Base-by-base conservation (phyloP, 2,888 invertebrate species). In the Nomada goodeniana region DNA sequence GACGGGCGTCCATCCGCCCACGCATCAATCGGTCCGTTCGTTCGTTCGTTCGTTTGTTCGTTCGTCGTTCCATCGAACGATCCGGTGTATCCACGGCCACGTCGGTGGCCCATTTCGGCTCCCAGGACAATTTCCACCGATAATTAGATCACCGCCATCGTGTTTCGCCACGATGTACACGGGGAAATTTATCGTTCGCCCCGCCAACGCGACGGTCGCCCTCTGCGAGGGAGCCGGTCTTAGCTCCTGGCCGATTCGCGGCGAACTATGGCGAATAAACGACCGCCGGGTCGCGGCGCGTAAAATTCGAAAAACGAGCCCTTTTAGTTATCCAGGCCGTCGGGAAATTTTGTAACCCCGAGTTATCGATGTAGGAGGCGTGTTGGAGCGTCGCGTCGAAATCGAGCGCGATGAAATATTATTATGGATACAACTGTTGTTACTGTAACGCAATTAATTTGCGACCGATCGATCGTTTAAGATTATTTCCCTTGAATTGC, bases 51-150 rank as follows among this genome's bases (percentile, higher is more conserved):
- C 1, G 75, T 70, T 60, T 70, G 42, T 65, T 71, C 47, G 76
- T 72, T 72, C 71, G 63, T 72, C 78, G 61, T 55, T 77, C 78
- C 64, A 73, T 78, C 78, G 73, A 63, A 47, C 76, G 74, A 81
- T 82, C 77, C 77, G 80, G 71, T 78, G 61, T 77, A 72, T 79
- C 74, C 77, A 57, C 36, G 65, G 44, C 78, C 60, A 71, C 76
- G 80, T 73, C 67, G 72, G 71, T 78, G 76, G 72, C 64, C 76
- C 74, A 68, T 61, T 61, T 78, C 79, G 67, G 64, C 81, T 88
- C 81, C 83, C 87, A 87, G 84, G 84, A 89, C 89, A 87, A 88
- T 89, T 88, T 85, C 85, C 88, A 82, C 76, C 78, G 87, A 86
- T 87, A 88, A 88, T 89, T 89, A 88, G 87, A 88, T 89, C 89